phyloP scores from a whole-genome alignment of 2,797 vertebrate species.

The Nasua narica region DNA sequence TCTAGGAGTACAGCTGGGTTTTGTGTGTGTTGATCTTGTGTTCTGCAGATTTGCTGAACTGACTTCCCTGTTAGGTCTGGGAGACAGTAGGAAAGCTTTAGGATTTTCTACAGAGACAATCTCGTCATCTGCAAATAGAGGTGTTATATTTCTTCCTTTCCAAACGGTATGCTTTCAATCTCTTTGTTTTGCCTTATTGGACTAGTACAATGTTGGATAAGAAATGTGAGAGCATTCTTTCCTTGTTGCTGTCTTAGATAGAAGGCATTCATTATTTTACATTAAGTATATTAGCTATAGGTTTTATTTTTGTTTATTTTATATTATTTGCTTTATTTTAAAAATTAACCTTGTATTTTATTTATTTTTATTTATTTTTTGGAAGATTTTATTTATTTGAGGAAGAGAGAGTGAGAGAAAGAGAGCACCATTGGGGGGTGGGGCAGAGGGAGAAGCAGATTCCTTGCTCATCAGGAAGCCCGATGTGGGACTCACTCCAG shows the following conservation, averaged over 20 bases:
- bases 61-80: neutral
- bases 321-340: neutral
- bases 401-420: neutral
- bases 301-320: neutral
- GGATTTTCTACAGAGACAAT: neutral
- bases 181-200: neutral
- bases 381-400: neutral
- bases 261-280: too few relatives aligned
- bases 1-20: neutral
- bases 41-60: too few relatives aligned
- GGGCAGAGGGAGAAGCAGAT: neutral
- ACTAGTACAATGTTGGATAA: too few relatives aligned
- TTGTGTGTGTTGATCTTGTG: neutral
- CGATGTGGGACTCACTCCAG: neutral
- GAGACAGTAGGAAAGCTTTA: accelerated
- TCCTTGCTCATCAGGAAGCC: neutral
- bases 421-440: neutral
- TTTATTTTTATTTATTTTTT: neutral
- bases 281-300: too few relatives aligned
- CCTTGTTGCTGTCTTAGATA: neutral
- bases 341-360: neutral
- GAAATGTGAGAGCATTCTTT: neutral
- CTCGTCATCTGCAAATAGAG: neutral
- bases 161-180: accelerated
- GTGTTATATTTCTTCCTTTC: neutral